Conservation (phyloP, 1,140 invertebrate genomes). For the Leptinotarsa undecemlineata region DNA sequence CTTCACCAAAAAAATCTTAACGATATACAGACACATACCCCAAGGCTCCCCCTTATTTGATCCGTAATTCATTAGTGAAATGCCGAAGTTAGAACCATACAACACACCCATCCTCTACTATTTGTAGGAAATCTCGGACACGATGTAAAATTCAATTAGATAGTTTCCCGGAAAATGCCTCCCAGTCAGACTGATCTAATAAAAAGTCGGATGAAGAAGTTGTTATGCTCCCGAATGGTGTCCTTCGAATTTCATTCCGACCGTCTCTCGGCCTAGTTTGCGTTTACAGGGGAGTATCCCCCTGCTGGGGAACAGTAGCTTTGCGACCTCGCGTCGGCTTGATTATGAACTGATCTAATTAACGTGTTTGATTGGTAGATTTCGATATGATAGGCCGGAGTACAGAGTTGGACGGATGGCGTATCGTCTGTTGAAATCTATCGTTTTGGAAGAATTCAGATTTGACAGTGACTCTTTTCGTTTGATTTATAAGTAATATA, state of each 20-base stretch:
- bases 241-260: neutral
- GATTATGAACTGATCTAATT: constrained; percentile 3
- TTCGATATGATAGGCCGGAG: neutral
- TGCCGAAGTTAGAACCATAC: neutral
- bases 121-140: neutral
- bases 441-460: too few species aligned
- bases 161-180: neutral
- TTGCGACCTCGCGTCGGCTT: neutral
- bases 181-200: neutral
- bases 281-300: neutral
- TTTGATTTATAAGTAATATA: too few species aligned
- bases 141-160: neutral
- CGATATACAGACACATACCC: too few species aligned
- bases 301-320: neutral
- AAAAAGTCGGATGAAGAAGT: constrained; percentile 2
- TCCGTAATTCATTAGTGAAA: constrained; percentile 3
- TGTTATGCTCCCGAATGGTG: neutral
- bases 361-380: neutral
- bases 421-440: too few species aligned
- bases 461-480: too few species aligned
- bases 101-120: neutral
- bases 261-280: neutral
- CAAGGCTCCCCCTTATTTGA: neutral
- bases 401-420: too few species aligned
- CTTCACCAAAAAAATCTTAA: too few species aligned